Conservation (phyloP, 2,888 invertebrate genomes). For the Meiosimyza decipiens region DNA sequence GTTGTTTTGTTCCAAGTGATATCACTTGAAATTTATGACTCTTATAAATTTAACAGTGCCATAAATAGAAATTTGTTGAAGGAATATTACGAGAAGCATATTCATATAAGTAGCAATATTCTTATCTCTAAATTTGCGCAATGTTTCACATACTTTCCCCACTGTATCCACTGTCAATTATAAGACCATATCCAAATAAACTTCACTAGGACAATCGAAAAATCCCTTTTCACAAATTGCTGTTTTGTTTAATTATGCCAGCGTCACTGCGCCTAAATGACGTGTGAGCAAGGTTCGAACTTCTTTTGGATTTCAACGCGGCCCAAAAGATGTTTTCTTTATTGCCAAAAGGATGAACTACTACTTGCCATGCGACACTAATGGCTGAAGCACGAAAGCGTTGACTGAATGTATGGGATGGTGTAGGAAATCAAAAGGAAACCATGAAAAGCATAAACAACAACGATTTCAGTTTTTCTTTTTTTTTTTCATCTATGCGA, state of each 20-base stretch:
- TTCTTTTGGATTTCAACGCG: constrained; percentile 28
- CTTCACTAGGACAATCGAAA: constrained; percentile 33
- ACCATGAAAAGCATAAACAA: constrained; percentile 59
- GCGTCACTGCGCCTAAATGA: constrained; percentile 15
- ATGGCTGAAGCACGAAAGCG: constrained; percentile 4
- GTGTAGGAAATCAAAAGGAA: constrained; percentile 57
- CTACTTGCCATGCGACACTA: constrained; percentile 18
- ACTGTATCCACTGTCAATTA: too few species aligned
- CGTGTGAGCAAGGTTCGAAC: constrained; percentile 22
- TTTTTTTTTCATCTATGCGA: constrained; percentile 21
- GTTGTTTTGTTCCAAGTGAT: constrained; percentile 61
- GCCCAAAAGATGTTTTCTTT: constrained; percentile 5
- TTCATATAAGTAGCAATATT: too few species aligned
- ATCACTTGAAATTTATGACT: constrained; percentile 59
- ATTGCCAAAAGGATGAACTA: constrained; percentile 11
- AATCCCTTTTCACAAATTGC: constrained; percentile 20
- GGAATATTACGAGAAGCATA: too few species aligned
- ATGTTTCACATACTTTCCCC: too few species aligned
- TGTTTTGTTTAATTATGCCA: constrained; percentile 31
- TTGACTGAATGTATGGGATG: constrained; percentile 20
- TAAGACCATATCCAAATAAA: constrained; percentile 17
- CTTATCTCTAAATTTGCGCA: too few species aligned
- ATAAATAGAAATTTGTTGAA: too few species aligned
- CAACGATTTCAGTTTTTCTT: constrained; percentile 52
- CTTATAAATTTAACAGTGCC: constrained; percentile 50